Base-by-base conservation (phyloP, 1,140 invertebrate species). In the Neoseiulus cucumeris region DNA sequence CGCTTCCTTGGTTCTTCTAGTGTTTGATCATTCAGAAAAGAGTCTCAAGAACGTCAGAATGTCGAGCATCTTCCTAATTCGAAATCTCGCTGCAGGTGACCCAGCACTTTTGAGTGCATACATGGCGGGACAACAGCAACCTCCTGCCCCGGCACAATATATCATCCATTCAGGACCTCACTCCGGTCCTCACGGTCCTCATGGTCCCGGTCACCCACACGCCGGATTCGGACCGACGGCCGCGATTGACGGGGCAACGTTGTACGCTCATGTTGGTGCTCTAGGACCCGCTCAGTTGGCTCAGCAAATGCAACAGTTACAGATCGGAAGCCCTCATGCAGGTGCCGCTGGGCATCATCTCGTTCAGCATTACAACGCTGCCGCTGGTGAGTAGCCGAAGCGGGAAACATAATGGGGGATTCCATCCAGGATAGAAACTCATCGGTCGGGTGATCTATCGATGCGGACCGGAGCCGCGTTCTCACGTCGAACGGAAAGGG, bases 341-440 rank as follows among this genome's bases (percentile, higher is more conserved):
- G 25, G 25, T 25, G 51, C 25, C 51, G 25, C 51, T 14, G 25
- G 33, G 22, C 51, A 59, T 59, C 51, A 59, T 33, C 51, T 59
- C 51, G 51, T 59, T 33, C 51, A 59, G 51, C 51, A 59, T 20
- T 59, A 59, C 51, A 59, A 59, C 33, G 51, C 51, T 59, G 51
- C 51, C 51, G 51, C 51, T 33, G 51, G 51, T 59, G 33, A 59
- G 45, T 22, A 44, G 12, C n/a, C 42, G n/a, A 44, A 44, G 42
- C 42, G n/a, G n/a, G 12, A n/a, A n/a, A n/a, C n/a, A n/a, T n/a
- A n/a, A n/a, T n/a, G n/a, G n/a, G n/a, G n/a, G n/a, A 6, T 39
- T 39, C 9, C 9, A 6, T 39, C 33, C 33, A 9, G 33, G 33
- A 39, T 9, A 4, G 4, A 4, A 6, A 39, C 33, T 9, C 33